Evolutionary conservation across 2,113 vertebrate species (phyloP).

Genomic region (Balaeniceps rex): DNA sequence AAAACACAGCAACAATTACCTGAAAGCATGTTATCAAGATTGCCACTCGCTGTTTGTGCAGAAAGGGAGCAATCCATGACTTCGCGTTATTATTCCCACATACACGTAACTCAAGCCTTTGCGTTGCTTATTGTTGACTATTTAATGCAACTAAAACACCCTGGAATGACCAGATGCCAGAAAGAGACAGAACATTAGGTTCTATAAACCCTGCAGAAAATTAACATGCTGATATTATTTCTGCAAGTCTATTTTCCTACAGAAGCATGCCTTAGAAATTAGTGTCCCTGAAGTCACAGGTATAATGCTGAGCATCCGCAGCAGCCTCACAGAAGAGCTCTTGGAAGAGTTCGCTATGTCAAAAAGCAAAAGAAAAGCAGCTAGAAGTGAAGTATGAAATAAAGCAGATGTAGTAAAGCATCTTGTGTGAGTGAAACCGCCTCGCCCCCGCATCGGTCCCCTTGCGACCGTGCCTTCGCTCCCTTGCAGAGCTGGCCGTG

Average conservation of each 20-base stretch:
- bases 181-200: not conserved
- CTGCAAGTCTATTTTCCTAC: not conserved
- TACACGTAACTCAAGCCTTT: not conserved
- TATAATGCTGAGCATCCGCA: not conserved
- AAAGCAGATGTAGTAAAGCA: not conserved
- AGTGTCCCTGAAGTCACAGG: not conserved
- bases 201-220: not conserved
- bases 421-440: not conserved
- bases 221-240: not conserved
- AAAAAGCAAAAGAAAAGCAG: not conserved
- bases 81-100: not conserved
- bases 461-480: accelerated
- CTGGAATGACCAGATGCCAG: not conserved
- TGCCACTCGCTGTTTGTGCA: not conserved
- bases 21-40: not conserved
- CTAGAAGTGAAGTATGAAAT: not conserved
- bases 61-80: not conserved
- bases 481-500: not conserved
- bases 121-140: not conserved
- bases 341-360: not conserved
- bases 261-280: not conserved
- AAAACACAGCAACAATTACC: not conserved
- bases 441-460: not conserved
- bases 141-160: not conserved
- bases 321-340: not conserved